These are phyloP conservation scores for Pygocentrus nattereri DNA, from an alignment of 2,797 vertebrate species.

Conservation along the genomic window DNA sequence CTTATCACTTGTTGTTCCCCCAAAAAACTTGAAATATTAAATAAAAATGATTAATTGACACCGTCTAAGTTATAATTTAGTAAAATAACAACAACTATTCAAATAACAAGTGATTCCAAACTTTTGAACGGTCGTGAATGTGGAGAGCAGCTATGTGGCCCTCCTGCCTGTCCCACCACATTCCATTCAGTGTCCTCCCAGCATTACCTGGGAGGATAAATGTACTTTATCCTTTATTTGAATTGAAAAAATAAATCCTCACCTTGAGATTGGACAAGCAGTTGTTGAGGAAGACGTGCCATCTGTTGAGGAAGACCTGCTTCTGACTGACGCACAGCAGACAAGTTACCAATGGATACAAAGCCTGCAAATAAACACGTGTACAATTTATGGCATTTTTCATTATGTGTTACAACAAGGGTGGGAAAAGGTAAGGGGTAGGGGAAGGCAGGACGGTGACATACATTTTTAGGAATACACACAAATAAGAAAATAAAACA, in stretches of 20 bases:
- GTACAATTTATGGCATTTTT: too few species aligned
- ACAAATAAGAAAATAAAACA: too few species aligned
- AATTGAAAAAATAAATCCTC: conserved; percentile 23
- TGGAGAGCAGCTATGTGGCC: too few species aligned
- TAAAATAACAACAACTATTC: too few species aligned
- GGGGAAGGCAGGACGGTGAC: background rate
- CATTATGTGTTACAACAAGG: too few species aligned
- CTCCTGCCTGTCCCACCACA: background rate
- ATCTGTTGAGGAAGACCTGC: conserved; percentile 95
- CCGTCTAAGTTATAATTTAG: too few species aligned
- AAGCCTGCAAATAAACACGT: conserved; percentile 79
- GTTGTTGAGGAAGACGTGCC: conserved; percentile 99
- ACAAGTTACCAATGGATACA: conserved; percentile 98
- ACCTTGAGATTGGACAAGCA: conserved; percentile 99
- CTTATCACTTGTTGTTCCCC: too few species aligned
- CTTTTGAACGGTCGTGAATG: too few species aligned
- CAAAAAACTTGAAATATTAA: too few species aligned
- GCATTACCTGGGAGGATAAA: background rate
- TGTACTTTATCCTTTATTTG: background rate
- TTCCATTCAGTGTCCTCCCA: background rate
- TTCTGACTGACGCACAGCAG: conserved; percentile 99
- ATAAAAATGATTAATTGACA: too few species aligned
- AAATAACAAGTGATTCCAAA: too few species aligned
- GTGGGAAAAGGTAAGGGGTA: background rate
- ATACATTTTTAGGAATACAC: too few species aligned